These are phyloP conservation scores for Lochmaea crataegi DNA, from an alignment of 2,888 invertebrate species.

Conservation along the genomic window DNA sequence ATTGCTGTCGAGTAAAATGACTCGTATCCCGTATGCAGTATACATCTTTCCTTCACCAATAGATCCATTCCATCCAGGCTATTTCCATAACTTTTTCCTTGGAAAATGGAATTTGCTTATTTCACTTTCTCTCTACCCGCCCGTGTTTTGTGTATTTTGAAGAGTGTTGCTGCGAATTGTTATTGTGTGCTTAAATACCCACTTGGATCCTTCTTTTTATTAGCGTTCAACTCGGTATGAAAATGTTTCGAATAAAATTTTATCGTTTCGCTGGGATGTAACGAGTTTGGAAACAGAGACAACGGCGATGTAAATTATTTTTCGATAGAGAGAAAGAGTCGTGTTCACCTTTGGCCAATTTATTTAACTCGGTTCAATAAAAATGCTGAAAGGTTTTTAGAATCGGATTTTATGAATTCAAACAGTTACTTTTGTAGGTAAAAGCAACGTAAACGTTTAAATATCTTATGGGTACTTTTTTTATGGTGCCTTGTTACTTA, in stretches of 20 bases:
- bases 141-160: no score
- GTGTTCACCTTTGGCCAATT: constrained; percentile 16
- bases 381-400: not conserved
- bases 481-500: not conserved
- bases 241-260: constrained; percentile 45
- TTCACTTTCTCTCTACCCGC: not conserved
- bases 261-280: constrained; percentile 29
- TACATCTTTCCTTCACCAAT: no score
- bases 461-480: not conserved
- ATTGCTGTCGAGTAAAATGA: no score
- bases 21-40: no score
- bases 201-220: constrained; percentile 48
- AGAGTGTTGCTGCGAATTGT: constrained; percentile 46
- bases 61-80: no score
- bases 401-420: not conserved
- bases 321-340: constrained; percentile 1
- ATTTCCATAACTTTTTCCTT: no score
- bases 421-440: not conserved
- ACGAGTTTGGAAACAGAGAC: constrained; percentile 21
- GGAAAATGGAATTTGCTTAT: not conserved
- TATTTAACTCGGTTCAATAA: constrained; percentile 1
- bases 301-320: constrained; percentile 29
- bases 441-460: not conserved
- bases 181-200: constrained; percentile 50
- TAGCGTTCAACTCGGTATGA: constrained; percentile 42